These are phyloP conservation scores for Athalia circularis DNA, from an alignment of 2,888 invertebrate species.

Conservation along the genomic window DNA sequence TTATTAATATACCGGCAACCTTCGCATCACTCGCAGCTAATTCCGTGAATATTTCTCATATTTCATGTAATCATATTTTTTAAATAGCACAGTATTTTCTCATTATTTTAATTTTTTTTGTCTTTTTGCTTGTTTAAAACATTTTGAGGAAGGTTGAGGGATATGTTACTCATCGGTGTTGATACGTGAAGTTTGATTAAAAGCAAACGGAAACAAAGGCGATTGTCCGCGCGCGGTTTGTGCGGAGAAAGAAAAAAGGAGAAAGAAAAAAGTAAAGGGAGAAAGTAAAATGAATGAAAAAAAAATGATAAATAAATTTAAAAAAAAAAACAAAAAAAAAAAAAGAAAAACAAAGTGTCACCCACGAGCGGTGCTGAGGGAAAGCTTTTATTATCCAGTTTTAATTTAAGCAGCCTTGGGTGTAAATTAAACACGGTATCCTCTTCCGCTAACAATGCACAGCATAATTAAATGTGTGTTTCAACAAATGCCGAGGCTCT, in stretches of 20 bases:
- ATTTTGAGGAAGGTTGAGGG: neutral
- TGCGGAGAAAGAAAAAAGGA: constrained; percentile 23
- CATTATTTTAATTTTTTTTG: too few species aligned
- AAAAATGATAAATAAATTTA: constrained; percentile 32
- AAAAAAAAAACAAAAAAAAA: constrained; percentile 5
- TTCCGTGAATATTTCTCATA: too few species aligned
- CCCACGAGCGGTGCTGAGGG: constrained; percentile 56
- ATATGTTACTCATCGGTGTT: neutral
- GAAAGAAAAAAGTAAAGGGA: constrained; percentile 48
- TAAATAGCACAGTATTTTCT: too few species aligned
- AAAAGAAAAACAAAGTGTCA: constrained; percentile 51
- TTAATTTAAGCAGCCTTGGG: constrained; percentile 73
- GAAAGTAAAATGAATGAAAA: constrained; percentile 24
- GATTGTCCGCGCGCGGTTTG: neutral
- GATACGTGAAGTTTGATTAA: constrained; percentile 21
- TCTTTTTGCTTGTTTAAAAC: neutral
- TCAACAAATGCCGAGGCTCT: constrained; percentile 64
- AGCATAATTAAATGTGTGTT: constrained; percentile 71
- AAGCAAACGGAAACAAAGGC: constrained; percentile 12
- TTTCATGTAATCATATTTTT: too few species aligned
- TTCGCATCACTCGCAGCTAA: too few species aligned
- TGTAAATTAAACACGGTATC: constrained; percentile 68
- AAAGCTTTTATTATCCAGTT: constrained; percentile 72
- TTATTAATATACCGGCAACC: neutral
- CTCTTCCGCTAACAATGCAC: constrained; percentile 61